Evolutionary conservation across 2,797 vertebrate genomes (phyloP).

Genomic region (Cryptoprocta ferox): DNA sequence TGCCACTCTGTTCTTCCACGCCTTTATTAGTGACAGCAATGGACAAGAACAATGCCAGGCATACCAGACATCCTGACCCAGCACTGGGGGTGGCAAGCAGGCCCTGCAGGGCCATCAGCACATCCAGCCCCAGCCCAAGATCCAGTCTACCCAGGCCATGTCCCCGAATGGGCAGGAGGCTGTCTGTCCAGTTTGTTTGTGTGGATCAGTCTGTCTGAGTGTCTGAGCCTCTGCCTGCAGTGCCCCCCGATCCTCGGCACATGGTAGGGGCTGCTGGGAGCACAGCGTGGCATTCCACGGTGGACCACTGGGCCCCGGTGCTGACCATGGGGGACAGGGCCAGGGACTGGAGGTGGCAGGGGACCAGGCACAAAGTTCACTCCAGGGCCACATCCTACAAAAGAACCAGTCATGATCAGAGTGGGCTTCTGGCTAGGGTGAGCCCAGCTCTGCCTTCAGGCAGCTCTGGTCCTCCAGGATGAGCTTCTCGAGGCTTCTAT

Average conservation of each 20-base stretch:
- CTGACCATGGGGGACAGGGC: conserved; percentile 64
- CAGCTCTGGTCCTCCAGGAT: background rate
- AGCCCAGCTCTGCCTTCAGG: background rate
- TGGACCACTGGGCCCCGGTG: conserved; percentile 70
- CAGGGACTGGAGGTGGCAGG: conserved; percentile 64
- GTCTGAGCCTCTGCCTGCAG: conserved; percentile 71
- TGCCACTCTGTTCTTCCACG: conserved; percentile 73
- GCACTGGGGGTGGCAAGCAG: conserved; percentile 31
- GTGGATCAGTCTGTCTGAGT: conserved; percentile 76
- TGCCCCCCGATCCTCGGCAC: conserved; percentile 54
- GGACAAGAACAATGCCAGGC: conserved; percentile 58
- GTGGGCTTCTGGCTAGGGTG: background rate
- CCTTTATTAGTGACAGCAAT: conserved; percentile 75
- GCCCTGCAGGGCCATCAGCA: background rate
- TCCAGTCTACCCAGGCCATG: conserved; percentile 69
- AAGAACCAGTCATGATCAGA: conserved; percentile 69
- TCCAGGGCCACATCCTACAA: conserved; percentile 77
- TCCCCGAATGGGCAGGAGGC: conserved; percentile 68
- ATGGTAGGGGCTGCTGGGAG: conserved; percentile 71
- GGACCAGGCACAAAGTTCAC: conserved; percentile 72
- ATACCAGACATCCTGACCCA: conserved; percentile 29
- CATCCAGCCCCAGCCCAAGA: conserved; percentile 38
- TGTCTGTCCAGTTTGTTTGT: conserved; percentile 66
- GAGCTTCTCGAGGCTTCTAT: background rate
- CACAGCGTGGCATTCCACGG: conserved; percentile 74